phyloP scores from a whole-genome alignment of 2,113 vertebrate species.

The Mastomys natalensis region DNA sequence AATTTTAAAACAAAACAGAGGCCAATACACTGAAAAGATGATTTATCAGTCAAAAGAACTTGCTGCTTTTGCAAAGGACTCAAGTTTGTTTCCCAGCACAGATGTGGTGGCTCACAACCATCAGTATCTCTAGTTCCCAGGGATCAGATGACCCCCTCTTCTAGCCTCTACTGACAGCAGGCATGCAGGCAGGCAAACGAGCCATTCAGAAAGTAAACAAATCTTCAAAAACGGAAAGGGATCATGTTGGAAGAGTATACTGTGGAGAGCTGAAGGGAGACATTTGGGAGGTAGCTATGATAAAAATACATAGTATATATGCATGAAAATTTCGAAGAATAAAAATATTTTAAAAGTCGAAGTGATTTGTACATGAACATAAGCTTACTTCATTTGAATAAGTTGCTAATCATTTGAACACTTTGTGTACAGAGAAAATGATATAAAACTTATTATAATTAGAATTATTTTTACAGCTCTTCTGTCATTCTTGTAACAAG shows the following conservation, averaged over 20 bases:
- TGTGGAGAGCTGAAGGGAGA: background rate
- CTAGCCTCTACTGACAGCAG: background rate
- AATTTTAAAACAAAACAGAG: background rate
- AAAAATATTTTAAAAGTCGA: background rate
- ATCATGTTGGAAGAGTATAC: background rate
- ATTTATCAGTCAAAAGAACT: no score
- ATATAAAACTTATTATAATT: background rate
- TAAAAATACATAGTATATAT: background rate
- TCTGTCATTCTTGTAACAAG: background rate
- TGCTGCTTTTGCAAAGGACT: background rate
- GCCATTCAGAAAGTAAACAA: background rate
- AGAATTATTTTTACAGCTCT: background rate
- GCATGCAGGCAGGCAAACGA: background rate
- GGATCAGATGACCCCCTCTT: background rate
- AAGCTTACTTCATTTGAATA: background rate
- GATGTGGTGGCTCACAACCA: background rate
- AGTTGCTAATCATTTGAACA: background rate
- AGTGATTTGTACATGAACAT: background rate
- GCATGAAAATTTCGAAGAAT: background rate
- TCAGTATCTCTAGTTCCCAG: background rate
- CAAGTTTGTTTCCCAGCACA: no score
- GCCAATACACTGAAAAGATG: background rate
- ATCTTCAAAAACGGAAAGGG: background rate
- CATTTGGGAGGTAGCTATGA: background rate
- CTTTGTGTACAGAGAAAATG: background rate